Percentiles rank a stretch among this genome's conserved stretches.
These are phyloP conservation scores for Glyptemys insculpta DNA, from an alignment of 2,797 vertebrate species.

Conservation along the genomic window DNA sequence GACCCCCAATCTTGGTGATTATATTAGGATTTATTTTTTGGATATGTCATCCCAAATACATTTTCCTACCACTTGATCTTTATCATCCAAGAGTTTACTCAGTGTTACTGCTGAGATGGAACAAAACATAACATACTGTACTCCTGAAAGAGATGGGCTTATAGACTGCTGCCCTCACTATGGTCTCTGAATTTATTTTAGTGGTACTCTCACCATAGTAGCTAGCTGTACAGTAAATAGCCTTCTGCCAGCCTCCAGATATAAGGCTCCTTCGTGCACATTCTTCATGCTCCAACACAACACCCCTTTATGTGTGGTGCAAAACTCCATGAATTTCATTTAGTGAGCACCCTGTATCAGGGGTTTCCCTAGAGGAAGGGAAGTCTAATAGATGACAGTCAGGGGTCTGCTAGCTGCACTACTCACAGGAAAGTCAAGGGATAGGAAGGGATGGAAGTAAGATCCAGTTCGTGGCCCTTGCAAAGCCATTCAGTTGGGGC, in stretches of 20 bases:
- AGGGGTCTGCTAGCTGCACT: not conserved
- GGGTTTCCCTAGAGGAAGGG: not conserved
- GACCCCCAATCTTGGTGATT: not conserved
- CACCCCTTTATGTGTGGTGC: slow-evolving; percentile 23
- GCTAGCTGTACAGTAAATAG: slow-evolving; percentile 1
- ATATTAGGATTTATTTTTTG: slow-evolving; percentile 36
- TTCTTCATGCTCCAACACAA: not conserved
- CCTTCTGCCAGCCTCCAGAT: not conserved
- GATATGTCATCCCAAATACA: not conserved
- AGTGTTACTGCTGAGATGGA: slow-evolving; percentile 19
- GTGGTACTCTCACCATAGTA: not conserved
- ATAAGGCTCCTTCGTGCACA: slow-evolving; percentile 4
- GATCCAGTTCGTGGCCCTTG: not conserved
- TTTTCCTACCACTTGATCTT: slow-evolving; percentile 39
- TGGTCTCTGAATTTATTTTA: slow-evolving; percentile 38
- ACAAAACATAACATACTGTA: not conserved
- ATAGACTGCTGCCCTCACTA: not conserved
- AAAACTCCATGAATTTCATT: slow-evolving; percentile 31
- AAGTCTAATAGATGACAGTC: not conserved
- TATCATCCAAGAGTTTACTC: slow-evolving; percentile 11
- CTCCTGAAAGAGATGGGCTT: not conserved
- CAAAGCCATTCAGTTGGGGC: not conserved
- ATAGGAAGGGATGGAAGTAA: not conserved
- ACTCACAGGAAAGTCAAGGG: not conserved
- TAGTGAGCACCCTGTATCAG: not conserved